phyloP scores from a whole-genome alignment of 2,888 invertebrate genomes.

The Sinhomidia bicolor region DNA sequence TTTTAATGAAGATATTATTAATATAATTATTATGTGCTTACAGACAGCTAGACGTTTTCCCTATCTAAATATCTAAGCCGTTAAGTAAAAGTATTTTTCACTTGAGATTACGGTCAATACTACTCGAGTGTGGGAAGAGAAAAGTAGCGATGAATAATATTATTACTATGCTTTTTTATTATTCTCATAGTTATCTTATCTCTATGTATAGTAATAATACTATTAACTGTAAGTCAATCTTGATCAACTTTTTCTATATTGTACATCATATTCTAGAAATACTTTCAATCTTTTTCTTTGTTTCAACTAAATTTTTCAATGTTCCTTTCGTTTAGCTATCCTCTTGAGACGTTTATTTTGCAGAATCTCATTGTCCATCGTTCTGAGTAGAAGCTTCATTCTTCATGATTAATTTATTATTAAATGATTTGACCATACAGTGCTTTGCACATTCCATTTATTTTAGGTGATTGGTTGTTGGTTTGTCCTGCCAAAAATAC shows the following conservation, averaged over 20 bases:
- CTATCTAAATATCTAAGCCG: too few relatives aligned
- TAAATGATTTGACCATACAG: too few relatives aligned
- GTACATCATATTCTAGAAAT: neutral
- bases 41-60: too few relatives aligned
- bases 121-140: conserved; percentile 71
- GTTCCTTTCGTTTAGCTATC: neutral
- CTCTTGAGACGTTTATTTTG: neutral
- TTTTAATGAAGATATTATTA: too few relatives aligned
- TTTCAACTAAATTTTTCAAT: neutral
- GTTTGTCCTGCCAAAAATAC: too few relatives aligned
- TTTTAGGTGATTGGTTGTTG: too few relatives aligned
- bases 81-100: neutral
- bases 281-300: neutral
- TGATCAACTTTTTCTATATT: neutral
- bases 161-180: conserved; percentile 48
- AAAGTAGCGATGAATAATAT: conserved; percentile 50
- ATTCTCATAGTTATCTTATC: neutral
- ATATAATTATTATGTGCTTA: too few relatives aligned
- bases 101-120: neutral
- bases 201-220: neutral
- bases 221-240: neutral
- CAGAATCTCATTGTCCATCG: too few relatives aligned
- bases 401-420: too few relatives aligned
- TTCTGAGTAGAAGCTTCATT: too few relatives aligned
- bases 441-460: too few relatives aligned